phyloP scores from a whole-genome alignment of 2,797 vertebrate species.

The Cirrhinus molitorella region DNA sequence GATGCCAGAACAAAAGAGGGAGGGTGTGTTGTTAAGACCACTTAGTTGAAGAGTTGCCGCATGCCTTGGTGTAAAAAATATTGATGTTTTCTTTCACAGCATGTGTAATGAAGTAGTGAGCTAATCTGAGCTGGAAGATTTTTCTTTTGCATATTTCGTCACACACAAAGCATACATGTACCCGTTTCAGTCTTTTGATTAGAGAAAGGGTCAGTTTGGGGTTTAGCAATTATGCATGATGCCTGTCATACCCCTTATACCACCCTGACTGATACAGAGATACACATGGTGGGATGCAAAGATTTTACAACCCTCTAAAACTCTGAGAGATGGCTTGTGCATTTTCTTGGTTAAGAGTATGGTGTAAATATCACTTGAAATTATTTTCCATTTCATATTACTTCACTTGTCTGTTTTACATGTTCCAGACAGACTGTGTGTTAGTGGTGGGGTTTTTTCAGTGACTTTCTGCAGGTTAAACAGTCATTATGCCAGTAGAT shows the following conservation, averaged over 20 bases:
- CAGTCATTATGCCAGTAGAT: background rate
- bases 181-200: background rate
- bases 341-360: background rate
- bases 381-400: background rate
- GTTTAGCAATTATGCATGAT: constrained; percentile 5
- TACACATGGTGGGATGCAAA: constrained; percentile 10
- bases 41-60: constrained; percentile 23
- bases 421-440: background rate
- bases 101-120: constrained; percentile 6
- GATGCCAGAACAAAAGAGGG: constrained; percentile 33
- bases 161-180: background rate
- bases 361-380: background rate
- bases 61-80: constrained; percentile 11
- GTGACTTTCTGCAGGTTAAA: background rate
- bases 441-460: background rate
- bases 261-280: constrained; percentile 31
- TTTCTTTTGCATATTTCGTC: background rate
- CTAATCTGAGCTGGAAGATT: constrained; percentile 4
- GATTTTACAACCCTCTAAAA: constrained; percentile 3
- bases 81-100: background rate
- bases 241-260: constrained; percentile 25
- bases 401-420: background rate
- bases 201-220: background rate
- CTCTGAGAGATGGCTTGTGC: constrained; percentile 43
- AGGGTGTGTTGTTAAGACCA: constrained; percentile 21